phyloP scores from a whole-genome alignment of 2,888 invertebrate genomes.

The Philonicus albiceps region DNA sequence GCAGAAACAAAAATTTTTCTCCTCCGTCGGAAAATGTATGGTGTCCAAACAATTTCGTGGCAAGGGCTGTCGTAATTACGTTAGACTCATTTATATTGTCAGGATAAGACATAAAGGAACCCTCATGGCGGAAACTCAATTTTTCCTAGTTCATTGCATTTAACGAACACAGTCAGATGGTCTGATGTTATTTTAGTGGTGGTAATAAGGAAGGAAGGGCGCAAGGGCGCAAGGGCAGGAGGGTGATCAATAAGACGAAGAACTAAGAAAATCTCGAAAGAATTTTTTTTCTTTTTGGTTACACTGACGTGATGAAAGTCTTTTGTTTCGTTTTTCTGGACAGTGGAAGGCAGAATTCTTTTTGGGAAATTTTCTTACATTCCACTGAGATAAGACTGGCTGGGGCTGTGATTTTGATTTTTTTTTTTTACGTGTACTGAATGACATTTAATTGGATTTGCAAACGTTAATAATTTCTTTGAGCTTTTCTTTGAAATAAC shows the following conservation, averaged over 20 bases:
- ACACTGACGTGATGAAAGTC: not conserved
- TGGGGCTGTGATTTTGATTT: not conserved
- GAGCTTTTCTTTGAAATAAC: not conserved
- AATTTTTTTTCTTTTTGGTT: not conserved
- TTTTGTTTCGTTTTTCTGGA: not conserved
- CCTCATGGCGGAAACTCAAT: slow-evolving; percentile 20
- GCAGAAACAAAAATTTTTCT: not conserved
- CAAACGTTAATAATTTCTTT: not conserved
- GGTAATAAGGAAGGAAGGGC: not conserved
- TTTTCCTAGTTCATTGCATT: slow-evolving; percentile 9
- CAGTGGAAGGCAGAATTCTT: not conserved
- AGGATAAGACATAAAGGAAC: not conserved
- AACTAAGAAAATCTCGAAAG: not conserved
- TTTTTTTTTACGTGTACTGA: not conserved
- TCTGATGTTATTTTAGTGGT: not conserved
- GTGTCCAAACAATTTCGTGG: not conserved
- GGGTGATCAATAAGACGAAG: not conserved
- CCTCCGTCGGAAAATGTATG: not conserved
- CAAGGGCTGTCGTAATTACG: slow-evolving; percentile 5
- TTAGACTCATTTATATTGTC: slow-evolving; percentile 22
- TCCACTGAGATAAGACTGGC: not conserved
- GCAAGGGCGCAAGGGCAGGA: not conserved
- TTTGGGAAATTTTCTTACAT: not conserved
- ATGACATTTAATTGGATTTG: not conserved
- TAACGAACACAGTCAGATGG: not conserved